Base-by-base conservation (phyloP, 2,113 vertebrate species). In the Hippocampus abdominalis region DNA sequence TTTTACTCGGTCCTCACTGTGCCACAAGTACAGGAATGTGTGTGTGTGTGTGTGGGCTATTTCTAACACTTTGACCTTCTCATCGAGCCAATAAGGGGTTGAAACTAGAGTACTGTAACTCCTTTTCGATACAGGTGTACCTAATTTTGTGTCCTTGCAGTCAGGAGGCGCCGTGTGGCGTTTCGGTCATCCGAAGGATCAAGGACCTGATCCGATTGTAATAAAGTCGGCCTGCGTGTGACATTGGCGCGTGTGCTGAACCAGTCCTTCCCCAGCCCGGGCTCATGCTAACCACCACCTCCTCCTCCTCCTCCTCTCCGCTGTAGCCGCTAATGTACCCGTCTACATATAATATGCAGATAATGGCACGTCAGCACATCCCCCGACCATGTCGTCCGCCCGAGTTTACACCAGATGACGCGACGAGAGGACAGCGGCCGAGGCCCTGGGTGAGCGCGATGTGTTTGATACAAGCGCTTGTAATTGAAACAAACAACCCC, bases 301-400 rank as follows among this genome's bases (percentile, higher is more conserved):
- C 54, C 23, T 8, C 57, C 10, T n/a, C 60, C 36, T 21, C 32
- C 32, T 63, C 57, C 77, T 66, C 69, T 72, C 27, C 0, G 44
- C 81, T 75, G 64, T 9, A 72, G 69, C 80, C 68, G 10, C 84
- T 87, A 83, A 87, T 85, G 85, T 81, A 72, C 71, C 73, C 71
- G 60, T 79, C 78, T 27, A 74, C 79, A 89, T 89, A 81, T 89
- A 87, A 89, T 87, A 89, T 91, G 89, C 89, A 91, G 87, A 88
- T 90, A 90, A 90, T 87, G 86, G 84, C 62, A 78, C 76, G 70
- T 77, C 77, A 77, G 81, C 53, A 80, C 86, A 84, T 84, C 71
- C 86, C 63, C 86, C 63, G 84, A 81, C 76, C 75, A 4, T 80
- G 83, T 87, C 81, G 77, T 78, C 82, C 81, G 71, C 56, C 77